Evolutionary conservation across 2,797 vertebrate species (phyloP).

Genomic region (Coluber constrictor): DNA sequence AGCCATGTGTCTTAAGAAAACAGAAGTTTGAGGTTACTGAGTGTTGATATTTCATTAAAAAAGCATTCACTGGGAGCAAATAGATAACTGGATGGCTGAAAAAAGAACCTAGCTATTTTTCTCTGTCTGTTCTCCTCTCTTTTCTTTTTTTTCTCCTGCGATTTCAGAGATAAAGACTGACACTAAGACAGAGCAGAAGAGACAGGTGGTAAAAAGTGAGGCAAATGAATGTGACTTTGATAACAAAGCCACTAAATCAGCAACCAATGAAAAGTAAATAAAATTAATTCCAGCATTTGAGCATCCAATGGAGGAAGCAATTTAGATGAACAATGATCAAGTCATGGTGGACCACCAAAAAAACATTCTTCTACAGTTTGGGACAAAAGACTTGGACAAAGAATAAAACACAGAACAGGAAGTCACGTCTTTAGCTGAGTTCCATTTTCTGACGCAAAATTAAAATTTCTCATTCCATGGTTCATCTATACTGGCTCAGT

Average conservation of each 20-base stretch:
- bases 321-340: constrained; percentile 24
- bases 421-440: background rate
- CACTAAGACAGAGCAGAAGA: constrained; percentile 26
- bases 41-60: background rate
- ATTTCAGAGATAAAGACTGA: constrained; percentile 41
- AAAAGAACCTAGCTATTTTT: constrained; percentile 31
- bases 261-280: constrained; percentile 41
- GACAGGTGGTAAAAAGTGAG: constrained; percentile 46
- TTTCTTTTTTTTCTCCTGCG: background rate
- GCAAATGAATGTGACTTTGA: constrained; percentile 45
- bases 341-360: background rate
- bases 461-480: background rate
- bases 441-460: background rate
- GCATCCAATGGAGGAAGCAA: background rate
- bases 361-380: background rate
- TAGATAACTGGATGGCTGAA: constrained; percentile 38
- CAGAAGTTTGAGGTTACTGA: background rate
- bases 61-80: constrained; percentile 32
- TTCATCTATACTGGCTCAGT: background rate
- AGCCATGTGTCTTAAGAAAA: background rate
- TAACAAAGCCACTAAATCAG: constrained; percentile 52
- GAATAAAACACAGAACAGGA: background rate
- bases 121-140: background rate
- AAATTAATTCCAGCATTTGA: constrained; percentile 44
- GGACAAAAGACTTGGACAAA: background rate